Evolutionary conservation across 2,797 vertebrate species (phyloP), one percentile per base, ranked within the genome.

Genomic region (Gambelia wislizenii): DNA sequence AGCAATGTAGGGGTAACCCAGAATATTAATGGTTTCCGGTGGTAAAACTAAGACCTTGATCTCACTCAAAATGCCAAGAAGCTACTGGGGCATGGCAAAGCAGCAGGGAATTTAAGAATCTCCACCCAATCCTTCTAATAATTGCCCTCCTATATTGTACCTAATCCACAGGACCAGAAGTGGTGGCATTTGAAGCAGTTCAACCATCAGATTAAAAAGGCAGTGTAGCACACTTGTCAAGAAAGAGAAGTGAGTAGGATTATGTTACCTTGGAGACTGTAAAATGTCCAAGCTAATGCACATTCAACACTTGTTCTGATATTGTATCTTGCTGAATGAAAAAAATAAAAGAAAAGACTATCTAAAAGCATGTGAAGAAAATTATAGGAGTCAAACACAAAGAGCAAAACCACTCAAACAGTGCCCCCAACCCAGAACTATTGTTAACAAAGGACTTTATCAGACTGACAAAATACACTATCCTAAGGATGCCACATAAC

Each of bases 21-120:
- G 90, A 86, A 91, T 87, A 90, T 94, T 94, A 94, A 94, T 78
- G 67, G 56, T 84, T 93, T 94, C 70, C 80, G 93, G 91, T 49
- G 25, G 20, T n/a, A 79, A 78, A 75, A 88, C 84, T 91, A 82
- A 91, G 83, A 39, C 84, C 89, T 22, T 93, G 89, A 88, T 94
- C 90, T 80, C 36, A 93, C 91, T 83, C 92, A 94, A 90, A 94
- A 94, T 1, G 59, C 83, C 88, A 94, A 92, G 85, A 90, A 92
- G 87, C 47, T 27, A 80, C 56, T 92, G 92, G 81, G 16, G 84
- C 83, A 30, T 74, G 59, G 75, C 2, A 3, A 81, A 92, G 79
- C 93, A 91, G 88, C 0, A 1, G 90, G 85, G 92, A 92, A 79
- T 88, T 83, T 72, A 89, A 81, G 89, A 91, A 42, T 1, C 16